Conservation (phyloP, 2,113 vertebrate species). For the Syngnathus floridae region DNA sequence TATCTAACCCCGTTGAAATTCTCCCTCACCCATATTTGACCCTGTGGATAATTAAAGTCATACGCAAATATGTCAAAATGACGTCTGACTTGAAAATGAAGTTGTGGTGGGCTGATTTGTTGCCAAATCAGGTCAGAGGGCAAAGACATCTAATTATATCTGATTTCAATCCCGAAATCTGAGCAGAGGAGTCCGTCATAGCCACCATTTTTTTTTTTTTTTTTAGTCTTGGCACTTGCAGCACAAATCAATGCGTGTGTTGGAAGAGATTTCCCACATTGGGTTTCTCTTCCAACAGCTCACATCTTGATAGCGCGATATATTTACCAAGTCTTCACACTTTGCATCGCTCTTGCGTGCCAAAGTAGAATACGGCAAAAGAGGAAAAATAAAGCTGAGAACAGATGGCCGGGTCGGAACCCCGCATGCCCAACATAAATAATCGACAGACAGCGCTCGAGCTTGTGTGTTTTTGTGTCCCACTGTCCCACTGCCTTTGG, state of each 20-base stretch:
- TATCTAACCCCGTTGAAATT: constrained; percentile 16
- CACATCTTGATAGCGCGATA: constrained; percentile 25
- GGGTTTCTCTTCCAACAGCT: constrained; percentile 4
- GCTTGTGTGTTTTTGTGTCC: constrained; percentile 8
- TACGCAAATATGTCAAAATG: background rate
- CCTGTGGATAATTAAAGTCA: constrained; percentile 19
- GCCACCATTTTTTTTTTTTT: constrained; percentile 29
- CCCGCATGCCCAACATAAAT: constrained; percentile 56
- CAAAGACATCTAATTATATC: constrained; percentile 20
- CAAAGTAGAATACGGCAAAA: constrained; percentile 26
- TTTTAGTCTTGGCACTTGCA: constrained; percentile 7
- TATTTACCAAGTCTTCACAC: constrained; percentile 50
- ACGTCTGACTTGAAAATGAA: background rate
- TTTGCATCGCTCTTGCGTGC: constrained; percentile 31
- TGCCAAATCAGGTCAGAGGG: constrained; percentile 32
- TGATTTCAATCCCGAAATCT: constrained; percentile 37
- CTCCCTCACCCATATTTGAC: constrained; percentile 20
- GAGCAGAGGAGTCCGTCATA: constrained; percentile 1
- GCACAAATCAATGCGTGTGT: constrained; percentile 33
- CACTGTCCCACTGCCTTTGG: constrained; percentile 34
- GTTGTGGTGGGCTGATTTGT: background rate
- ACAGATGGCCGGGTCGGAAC: constrained; percentile 60
- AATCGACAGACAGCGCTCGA: constrained; percentile 47
- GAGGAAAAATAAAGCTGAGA: constrained; percentile 36
- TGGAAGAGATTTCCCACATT: constrained; percentile 26